Base-by-base conservation (phyloP, 2,888 invertebrate species). In the Drosophila fulvimacula region DNA sequence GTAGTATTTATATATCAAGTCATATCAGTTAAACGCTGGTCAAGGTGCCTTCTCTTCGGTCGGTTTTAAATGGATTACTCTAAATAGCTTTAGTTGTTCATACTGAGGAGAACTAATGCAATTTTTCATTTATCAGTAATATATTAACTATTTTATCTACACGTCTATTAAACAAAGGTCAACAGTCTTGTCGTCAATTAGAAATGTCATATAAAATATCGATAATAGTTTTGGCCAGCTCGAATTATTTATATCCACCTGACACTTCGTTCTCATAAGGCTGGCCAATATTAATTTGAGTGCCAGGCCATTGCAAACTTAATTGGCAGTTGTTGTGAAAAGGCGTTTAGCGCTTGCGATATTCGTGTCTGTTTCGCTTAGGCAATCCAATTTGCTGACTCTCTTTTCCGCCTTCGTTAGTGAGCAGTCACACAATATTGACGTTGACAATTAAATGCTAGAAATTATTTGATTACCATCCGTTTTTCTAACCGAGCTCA, bases 401-500 rank as follows among this genome's bases (percentile, higher is more conserved):
- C 41, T 27, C 44, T 62, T 30, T 64, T 19, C 66, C 32, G 34
- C 34, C 39, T 39, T 17, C 21, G 42, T 24, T 41, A 69, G 27
- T 24, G 30, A 42, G 10, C 41, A 51, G 58, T 53, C 60, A 49
- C 55, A 59, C 64, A 39, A 64, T 49, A 44, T 68, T 71, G 32
- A 79, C 65, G 76, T 61, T 67, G 77, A 73, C 83, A 82, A 82
- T 82, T 88, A 82, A 88, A 82, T 64, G 70, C 69, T 74, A 69
- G 81, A 85, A 85, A 83, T 85, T 77, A 82, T 82, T 86, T 86
- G 75, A 88, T 82, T 82, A 79, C 74, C 74, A 73, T 49, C 69
- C 46, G 61, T 64, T 76, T 84, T 66, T 73, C 76, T 75, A 78
- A 81, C 58, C 78, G 77, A 78, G 69, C 73, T 69, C 62, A 65